phyloP scores from a whole-genome alignment of 2,113 vertebrate genomes.

The Herpetotheres cachinnans region DNA sequence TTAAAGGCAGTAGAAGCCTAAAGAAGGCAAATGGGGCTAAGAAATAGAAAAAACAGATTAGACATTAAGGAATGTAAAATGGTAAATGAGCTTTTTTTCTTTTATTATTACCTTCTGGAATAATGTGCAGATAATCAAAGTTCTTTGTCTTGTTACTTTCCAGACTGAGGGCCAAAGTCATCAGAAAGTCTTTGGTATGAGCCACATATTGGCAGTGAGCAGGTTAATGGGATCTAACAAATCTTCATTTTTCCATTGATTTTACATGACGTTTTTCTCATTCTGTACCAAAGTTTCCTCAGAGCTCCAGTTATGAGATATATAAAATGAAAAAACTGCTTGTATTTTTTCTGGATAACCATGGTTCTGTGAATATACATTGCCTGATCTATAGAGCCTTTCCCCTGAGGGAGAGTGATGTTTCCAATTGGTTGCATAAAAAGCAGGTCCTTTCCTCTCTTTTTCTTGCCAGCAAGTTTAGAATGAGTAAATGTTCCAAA shows the following conservation, averaged over 20 bases:
- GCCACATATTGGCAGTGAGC: neutral
- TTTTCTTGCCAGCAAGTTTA: slow-evolving; percentile 25
- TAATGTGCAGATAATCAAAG: neutral
- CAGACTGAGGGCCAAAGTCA: neutral
- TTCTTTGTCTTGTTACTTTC: neutral
- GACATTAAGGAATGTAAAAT: neutral
- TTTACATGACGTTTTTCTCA: neutral
- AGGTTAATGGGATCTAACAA: slow-evolving; percentile 27
- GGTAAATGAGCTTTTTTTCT: neutral
- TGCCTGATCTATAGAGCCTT: neutral
- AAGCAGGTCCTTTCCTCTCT: neutral
- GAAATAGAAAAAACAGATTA: neutral
- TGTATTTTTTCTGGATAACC: neutral
- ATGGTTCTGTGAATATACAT: neutral
- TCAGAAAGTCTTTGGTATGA: neutral
- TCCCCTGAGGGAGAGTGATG: neutral
- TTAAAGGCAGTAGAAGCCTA: neutral
- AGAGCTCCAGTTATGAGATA: neutral
- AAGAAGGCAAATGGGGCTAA: neutral
- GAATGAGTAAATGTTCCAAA: slow-evolving; percentile 21
- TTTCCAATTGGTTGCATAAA: neutral
- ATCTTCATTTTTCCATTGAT: slow-evolving; percentile 14
- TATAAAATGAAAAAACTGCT: neutral
- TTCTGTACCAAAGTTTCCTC: neutral
- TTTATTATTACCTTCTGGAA: neutral